A percentile compares a stretch with the other conserved stretches of the same genome.
phyloP scores from a whole-genome alignment of 2,113 vertebrate genomes.

The Zingel zingel region DNA sequence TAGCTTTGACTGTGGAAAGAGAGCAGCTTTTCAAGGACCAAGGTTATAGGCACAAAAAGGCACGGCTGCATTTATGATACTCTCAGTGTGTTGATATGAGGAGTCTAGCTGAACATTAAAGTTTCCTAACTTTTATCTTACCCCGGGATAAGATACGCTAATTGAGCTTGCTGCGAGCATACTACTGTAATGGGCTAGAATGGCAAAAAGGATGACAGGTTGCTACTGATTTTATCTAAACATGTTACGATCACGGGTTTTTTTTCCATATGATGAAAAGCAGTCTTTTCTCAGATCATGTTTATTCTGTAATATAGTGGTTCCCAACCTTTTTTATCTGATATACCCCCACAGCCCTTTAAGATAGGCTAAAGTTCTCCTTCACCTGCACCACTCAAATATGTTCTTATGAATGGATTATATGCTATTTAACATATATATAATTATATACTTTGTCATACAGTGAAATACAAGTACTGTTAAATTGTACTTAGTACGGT shows the following conservation, averaged over 20 bases:
- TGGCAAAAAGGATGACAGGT: constrained; percentile 6
- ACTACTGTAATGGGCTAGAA: neutral
- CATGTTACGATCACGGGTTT: neutral
- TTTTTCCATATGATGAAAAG: neutral
- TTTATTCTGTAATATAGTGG: neutral
- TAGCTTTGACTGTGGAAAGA: constrained; percentile 45
- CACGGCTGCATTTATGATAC: constrained; percentile 16
- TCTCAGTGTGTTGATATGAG: constrained; percentile 43
- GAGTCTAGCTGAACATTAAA: constrained; percentile 23
- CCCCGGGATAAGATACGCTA: constrained; percentile 18
- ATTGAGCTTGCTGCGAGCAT: constrained; percentile 13
- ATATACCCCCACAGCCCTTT: neutral
- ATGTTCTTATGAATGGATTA: neutral
- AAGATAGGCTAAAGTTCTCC: neutral
- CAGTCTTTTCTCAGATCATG: neutral
- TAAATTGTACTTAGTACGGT: neutral
- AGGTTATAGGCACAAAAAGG: constrained; percentile 20
- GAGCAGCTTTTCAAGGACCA: constrained; percentile 45
- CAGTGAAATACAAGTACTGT: neutral
- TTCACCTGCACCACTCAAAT: neutral
- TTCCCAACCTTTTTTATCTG: neutral
- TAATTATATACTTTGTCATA: too few relatives aligned
- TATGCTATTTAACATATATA: neutral
- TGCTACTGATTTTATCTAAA: constrained; percentile 10
- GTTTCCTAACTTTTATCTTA: constrained; percentile 44